phyloP scores from a whole-genome alignment of 2,888 invertebrate species.

The Belgica antarctica region DNA sequence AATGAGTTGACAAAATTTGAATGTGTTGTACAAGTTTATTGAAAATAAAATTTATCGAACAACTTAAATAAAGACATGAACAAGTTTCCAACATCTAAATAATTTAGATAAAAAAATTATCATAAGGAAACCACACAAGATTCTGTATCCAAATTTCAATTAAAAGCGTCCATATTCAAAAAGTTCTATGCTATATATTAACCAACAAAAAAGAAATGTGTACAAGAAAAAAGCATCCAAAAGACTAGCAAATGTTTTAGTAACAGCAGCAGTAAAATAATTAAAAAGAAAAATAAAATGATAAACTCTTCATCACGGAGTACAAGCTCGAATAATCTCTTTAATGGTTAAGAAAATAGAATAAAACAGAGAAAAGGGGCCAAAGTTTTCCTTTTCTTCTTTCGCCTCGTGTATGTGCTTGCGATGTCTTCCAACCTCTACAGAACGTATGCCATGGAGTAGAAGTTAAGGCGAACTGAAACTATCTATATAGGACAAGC shows the following conservation, averaged over 20 bases:
- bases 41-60: too few relatives aligned
- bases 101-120: too few relatives aligned
- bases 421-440: not conserved
- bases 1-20: too few relatives aligned
- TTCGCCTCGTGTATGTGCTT: not conserved
- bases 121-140: too few relatives aligned
- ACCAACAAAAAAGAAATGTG: not conserved
- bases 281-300: constrained; percentile 40
- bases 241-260: not conserved
- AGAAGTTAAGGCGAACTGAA: constrained; percentile 18
- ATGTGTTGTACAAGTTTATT: too few relatives aligned
- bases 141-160: too few relatives aligned
- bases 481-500: constrained; percentile 3
- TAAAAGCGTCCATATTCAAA: too few relatives aligned
- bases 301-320: constrained; percentile 39
- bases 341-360: constrained; percentile 42
- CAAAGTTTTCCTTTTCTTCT: constrained; percentile 1
- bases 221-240: not conserved
- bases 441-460: not conserved
- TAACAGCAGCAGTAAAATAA: constrained; percentile 25
- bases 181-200: too few relatives aligned
- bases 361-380: not conserved
- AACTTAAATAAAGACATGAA: too few relatives aligned
- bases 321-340: constrained; percentile 40
- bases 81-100: too few relatives aligned